Evolutionary conservation across 2,888 invertebrate genomes (phyloP), one percentile per base, ranked within the genome.

Genomic region (Theodoxus fluviatilis): DNA sequence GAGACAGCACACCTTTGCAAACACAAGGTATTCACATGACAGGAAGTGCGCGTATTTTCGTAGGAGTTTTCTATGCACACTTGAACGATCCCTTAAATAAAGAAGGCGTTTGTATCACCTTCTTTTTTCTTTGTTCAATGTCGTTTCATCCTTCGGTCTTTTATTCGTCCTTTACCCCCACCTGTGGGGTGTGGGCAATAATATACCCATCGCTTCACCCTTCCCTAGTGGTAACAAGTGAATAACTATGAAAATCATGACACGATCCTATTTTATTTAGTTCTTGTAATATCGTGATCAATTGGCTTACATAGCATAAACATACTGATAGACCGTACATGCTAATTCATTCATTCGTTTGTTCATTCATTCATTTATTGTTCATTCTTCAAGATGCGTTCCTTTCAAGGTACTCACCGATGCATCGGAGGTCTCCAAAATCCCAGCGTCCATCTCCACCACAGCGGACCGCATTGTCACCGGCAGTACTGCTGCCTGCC

Each of bases 381-480:
- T n/a, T 18, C 15, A 15, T 15, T 55, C 25, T 22, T n/a, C 25
- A 9, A 55, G 18, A 55, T 15, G 7, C 57, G 7, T 25, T 25
- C 9, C 7, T 55, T 25, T 22, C 37, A 1, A n/a, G 12, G 33
- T 22, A 68, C 59, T 31, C 74, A 85, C 87, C 98, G 89, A 97
- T 96, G 84, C 98, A 98, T 67, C 94, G 90, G 63, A 98, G 90
- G 84, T 96, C 95, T n/a, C 98, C 98, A 86, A 98, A 96, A 89
- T 98, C 98, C 98, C 98, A 98, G 71, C 94, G 92, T 3, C 95
- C 95, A 83, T 95, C 95, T 0, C 93, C 93, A 88, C 94, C 94
- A 87, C 98, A 98, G 74, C 94, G 90, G 0, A 98, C 96, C 1
- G 73, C 68, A 18, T 94, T 93, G 84, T 96, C 95, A 78, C 95